A percentile compares a stretch with the other conserved stretches of the same genome.
phyloP scores from a whole-genome alignment of 1,140 invertebrate species.

The Magallana angulata region DNA sequence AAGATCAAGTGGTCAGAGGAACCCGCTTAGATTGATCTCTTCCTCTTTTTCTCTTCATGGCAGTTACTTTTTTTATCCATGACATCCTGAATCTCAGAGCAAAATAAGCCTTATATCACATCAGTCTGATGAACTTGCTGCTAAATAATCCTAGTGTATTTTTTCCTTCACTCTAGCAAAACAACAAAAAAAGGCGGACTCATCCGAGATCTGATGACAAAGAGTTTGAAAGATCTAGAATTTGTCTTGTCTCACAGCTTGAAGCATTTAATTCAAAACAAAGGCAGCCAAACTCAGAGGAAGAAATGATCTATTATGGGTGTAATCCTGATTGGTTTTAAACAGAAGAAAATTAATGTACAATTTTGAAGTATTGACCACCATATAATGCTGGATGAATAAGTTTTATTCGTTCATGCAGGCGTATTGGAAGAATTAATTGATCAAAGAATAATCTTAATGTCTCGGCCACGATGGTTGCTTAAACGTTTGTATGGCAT shows the following conservation, averaged over 20 bases:
- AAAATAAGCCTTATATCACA: background rate
- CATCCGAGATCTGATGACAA: background rate
- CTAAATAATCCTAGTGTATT: background rate
- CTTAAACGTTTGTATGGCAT: background rate
- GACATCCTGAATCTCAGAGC: no score
- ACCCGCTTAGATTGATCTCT: conserved; percentile 11
- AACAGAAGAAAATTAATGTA: conserved; percentile 6
- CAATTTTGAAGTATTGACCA: conserved; percentile 22
- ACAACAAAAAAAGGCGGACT: background rate
- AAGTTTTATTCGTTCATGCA: background rate
- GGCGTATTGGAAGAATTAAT: background rate
- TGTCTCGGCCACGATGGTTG: background rate
- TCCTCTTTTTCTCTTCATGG: background rate
- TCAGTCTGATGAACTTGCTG: background rate
- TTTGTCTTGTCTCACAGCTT: background rate
- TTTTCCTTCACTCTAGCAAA: background rate
- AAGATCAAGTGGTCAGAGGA: background rate
- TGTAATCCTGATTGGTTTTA: background rate
- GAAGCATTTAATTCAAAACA: conserved; percentile 26
- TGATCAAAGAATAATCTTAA: background rate
- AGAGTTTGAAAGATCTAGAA: background rate
- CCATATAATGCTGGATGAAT: conserved; percentile 3
- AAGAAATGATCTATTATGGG: background rate
- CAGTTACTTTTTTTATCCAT: no score
- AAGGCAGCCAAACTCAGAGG: background rate